Evolutionary conservation across 2,888 invertebrate species (phyloP).

Genomic region (Trachelus iudaicus): DNA sequence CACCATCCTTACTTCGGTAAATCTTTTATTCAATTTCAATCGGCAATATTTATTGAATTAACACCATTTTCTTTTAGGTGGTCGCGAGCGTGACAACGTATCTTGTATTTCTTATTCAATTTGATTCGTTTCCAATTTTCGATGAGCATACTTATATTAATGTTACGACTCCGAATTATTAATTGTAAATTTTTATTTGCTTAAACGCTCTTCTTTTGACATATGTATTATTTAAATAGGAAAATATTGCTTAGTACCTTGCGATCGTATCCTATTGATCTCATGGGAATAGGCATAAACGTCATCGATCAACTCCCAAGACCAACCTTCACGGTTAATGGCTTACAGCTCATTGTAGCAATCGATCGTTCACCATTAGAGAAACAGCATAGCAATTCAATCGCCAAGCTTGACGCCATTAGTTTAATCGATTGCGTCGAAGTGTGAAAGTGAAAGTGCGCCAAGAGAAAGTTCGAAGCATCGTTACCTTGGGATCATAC

Average conservation of each 20-base stretch:
- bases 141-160: not conserved
- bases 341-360: not conserved
- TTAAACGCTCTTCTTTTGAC: not conserved
- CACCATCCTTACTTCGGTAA: not conserved
- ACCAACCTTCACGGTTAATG: not conserved
- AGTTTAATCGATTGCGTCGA: not conserved
- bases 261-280: not conserved
- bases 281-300: not conserved
- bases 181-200: not conserved
- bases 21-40: not conserved
- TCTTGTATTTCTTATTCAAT: not conserved
- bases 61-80: not conserved
- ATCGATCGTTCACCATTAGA: not conserved
- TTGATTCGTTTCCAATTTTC: not conserved
- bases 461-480: not conserved
- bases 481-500: not conserved
- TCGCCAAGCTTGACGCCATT: not conserved
- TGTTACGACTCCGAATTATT: not conserved
- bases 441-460: not conserved
- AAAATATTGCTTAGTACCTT: not conserved
- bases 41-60: not conserved
- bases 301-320: not conserved
- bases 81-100: not conserved
- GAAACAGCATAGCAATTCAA: not conserved
- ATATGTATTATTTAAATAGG: not conserved